Conservation (phyloP, 2,888 invertebrate genomes). For the Melanotus villosus region DNA sequence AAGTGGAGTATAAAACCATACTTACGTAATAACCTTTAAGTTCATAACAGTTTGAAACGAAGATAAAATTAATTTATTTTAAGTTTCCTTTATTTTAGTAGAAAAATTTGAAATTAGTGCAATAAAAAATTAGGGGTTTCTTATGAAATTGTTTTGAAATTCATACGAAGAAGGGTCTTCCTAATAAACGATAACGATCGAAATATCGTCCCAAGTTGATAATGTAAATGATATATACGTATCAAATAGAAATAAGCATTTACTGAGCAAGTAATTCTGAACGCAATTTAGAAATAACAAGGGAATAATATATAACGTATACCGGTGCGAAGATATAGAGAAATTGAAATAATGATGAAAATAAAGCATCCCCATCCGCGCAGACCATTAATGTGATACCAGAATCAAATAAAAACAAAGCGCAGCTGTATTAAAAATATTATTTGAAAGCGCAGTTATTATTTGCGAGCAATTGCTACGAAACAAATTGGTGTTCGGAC, state of each 20-base stretch:
- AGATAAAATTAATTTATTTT: too few species aligned
- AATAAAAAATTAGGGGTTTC: too few species aligned
- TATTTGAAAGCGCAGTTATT: slow-evolving; percentile 44
- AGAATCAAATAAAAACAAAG: slow-evolving; percentile 48
- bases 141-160: too few species aligned
- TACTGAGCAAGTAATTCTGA: slow-evolving; percentile 25
- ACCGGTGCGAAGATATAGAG: slow-evolving; percentile 50
- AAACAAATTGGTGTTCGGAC: slow-evolving; percentile 42
- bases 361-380: slow-evolving; percentile 47
- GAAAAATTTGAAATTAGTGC: too few species aligned
- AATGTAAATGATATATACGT: not conserved
- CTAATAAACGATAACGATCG: too few species aligned
- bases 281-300: slow-evolving; percentile 42
- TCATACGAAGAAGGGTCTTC: too few species aligned
- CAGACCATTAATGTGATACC: slow-evolving; percentile 44
- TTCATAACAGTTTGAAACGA: too few species aligned
- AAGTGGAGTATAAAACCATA: too few species aligned
- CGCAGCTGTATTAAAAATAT: slow-evolving; percentile 46
- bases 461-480: slow-evolving; percentile 39
- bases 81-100: too few species aligned
- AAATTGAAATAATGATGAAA: slow-evolving; percentile 55
- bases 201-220: too few species aligned
- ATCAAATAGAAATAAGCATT: slow-evolving; percentile 19
- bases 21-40: too few species aligned
- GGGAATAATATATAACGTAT: slow-evolving; percentile 42